Base-by-base conservation (phyloP, 2,113 vertebrate species). In the Petroica traversi region DNA sequence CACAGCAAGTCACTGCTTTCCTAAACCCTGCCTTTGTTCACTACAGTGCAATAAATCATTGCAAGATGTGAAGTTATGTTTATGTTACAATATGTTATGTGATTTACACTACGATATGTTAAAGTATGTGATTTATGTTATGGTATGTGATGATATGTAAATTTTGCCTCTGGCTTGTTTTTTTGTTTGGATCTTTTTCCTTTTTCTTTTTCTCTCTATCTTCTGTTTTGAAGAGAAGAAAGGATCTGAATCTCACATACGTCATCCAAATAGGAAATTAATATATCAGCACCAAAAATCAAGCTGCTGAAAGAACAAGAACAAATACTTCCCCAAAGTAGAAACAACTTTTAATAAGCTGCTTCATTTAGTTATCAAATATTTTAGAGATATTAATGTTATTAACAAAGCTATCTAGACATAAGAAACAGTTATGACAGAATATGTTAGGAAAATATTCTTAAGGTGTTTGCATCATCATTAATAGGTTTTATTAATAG, bases 251-350 rank as follows among this genome's bases (percentile, higher is more conserved):
- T 26, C 20, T 68, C 25, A 66, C 18, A 9, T 2, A 2, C 2
- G 1, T 43, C 54, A 46, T 31, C 45, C n/a, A 34, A 38, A 85
- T 2, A 63, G 41, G 18, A 85, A 71, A 81, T 61, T 40, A 68
- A 91, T 46, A 61, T 74, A 43, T 41, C 61, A 15, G 26, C 36
- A 51, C 9, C 34, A 77, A 64, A 86, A 92, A 69, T 88, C 52
- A 90, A 93, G 93, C 26, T 6, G 0, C 33, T n/a, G 19, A 52
- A 58, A 71, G 46, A 86, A 69, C 17, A 29, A 84, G 59, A 86
- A 91, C 36, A 69, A 55, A 36, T 9, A 86, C 48, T 96, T 95
- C 51, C 61, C 19, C 36, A 84, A 92, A 91, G 11, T 5, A 41
- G 31, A 55, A 79, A 64, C 12, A 41, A 38, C 25, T 67, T 48